A percentile compares a stretch with the other conserved stretches of the same genome.
phyloP scores from a whole-genome alignment of 2,888 invertebrate genomes.

The Leuctra nigra region DNA sequence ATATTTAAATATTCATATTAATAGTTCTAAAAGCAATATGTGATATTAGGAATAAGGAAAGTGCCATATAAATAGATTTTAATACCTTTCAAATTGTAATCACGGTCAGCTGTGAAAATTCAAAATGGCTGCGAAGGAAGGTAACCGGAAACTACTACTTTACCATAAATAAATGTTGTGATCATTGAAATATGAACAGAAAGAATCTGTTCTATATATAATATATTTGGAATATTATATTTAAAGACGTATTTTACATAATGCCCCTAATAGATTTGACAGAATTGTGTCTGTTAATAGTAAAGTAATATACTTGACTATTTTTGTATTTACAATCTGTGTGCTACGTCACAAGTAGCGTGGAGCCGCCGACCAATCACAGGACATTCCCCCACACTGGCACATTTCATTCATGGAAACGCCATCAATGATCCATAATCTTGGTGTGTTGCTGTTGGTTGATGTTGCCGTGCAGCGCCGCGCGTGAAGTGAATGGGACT shows the following conservation, averaged over 20 bases:
- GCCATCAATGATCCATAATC: conserved; percentile 29
- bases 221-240: neutral
- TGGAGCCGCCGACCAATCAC: conserved; percentile 24
- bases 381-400: conserved; percentile 23
- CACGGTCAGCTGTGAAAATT: conserved; percentile 17
- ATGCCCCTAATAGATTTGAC: too few relatives aligned
- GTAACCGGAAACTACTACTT: neutral
- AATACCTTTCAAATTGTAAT: conserved; percentile 6
- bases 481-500: too few relatives aligned
- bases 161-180: neutral
- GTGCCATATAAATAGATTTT: neutral
- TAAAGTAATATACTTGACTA: neutral
- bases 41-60: neutral
- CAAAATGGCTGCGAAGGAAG: conserved; percentile 20
- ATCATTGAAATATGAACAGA: neutral
- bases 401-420: conserved; percentile 27
- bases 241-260: too few relatives aligned
- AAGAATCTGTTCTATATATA: neutral
- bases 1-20: too few relatives aligned
- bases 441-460: conserved; percentile 25
- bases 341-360: conserved; percentile 25
- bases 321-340: neutral
- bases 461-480: neutral
- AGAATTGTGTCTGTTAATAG: too few relatives aligned
- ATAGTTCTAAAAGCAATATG: too few relatives aligned